Evolutionary conservation across 2,113 vertebrate species (phyloP), one percentile per base, ranked within the genome.

Genomic region (Alces alces): DNA sequence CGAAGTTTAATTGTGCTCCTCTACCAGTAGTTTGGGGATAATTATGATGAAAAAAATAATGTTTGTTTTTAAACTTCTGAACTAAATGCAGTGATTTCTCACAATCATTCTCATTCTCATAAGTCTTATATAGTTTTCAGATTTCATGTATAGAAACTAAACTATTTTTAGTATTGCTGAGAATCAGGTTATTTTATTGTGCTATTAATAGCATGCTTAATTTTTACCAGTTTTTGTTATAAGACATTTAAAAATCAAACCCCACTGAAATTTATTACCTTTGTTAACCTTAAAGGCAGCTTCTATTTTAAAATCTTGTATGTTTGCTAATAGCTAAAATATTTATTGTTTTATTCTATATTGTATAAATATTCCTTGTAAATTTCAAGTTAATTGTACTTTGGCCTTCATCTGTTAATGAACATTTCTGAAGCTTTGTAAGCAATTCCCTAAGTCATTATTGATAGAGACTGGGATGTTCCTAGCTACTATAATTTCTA

Each of bases 271-370:
- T 93, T 82, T 94, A 36, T 89, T 96, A 85, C 30, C 93, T 96
- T 94, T 86, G 23, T 96, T 92, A 43, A 58, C 89, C 30, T 95
- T 88, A 89, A 85, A 66, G 28, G 57, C 82, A 50, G 43, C 36
- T 28, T 96, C 33, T 84, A 84, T 73, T 88, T 98, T 50, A 95
- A 93, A 80, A 73, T 84, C 27, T 97, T 2, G 39, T 94, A 93
- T 92, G 73, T 93, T 86, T 27, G 0, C 89, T 97, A 95, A 95
- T 98, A 58, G 82, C 7, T 73, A 78, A 97, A 73, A 64, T 97
- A 95, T 76, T 97, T 96, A 89, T 52, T 79, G 21, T 97, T 97
- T 93, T 89, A 91, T 97, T 83, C 58, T 80, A n/a, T 94, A 61
- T 97, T 83, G 91, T 73, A 17, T 78, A 95, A 95, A 86, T 85